phyloP scores from a whole-genome alignment of 2,113 vertebrate genomes.

The Microcebus jonahi region DNA sequence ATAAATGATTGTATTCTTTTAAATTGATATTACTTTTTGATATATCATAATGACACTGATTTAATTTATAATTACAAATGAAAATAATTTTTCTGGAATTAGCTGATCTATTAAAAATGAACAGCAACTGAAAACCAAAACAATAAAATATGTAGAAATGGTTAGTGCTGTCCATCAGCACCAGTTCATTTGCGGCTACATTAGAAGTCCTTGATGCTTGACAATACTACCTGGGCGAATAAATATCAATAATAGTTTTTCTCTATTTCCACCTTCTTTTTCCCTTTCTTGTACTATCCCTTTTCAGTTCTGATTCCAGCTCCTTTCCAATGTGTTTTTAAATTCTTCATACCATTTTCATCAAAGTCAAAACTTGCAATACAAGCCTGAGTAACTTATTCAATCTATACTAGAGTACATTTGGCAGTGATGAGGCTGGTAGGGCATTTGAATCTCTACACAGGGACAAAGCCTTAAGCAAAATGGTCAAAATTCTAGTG shows the following conservation, averaged over 20 bases:
- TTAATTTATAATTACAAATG: slow-evolving; percentile 33
- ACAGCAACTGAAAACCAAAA: not conserved
- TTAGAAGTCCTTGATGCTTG: not conserved
- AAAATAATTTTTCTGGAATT: slow-evolving; percentile 6
- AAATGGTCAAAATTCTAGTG: slow-evolving; percentile 38
- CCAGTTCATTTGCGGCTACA: not conserved
- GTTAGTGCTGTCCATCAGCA: not conserved
- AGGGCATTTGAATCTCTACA: not conserved
- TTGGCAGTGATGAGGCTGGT: not conserved
- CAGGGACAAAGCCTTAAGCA: not conserved
- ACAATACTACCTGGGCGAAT: not conserved
- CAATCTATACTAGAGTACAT: not conserved
- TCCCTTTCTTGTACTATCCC: not conserved
- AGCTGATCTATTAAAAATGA: slow-evolving; percentile 29
- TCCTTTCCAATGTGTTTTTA: slow-evolving; percentile 30
- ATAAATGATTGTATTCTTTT: not conserved
- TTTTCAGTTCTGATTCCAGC: not conserved
- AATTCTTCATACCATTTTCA: not conserved
- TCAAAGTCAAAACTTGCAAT: slow-evolving; percentile 10
- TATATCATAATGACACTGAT: not conserved
- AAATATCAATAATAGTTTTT: not conserved
- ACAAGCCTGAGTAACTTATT: not conserved
- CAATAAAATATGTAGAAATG: not conserved
- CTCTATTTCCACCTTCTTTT: not conserved
- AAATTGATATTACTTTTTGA: slow-evolving; percentile 43